Base-by-base conservation (phyloP, 2,888 invertebrate species). In the Drosophila conformis region DNA sequence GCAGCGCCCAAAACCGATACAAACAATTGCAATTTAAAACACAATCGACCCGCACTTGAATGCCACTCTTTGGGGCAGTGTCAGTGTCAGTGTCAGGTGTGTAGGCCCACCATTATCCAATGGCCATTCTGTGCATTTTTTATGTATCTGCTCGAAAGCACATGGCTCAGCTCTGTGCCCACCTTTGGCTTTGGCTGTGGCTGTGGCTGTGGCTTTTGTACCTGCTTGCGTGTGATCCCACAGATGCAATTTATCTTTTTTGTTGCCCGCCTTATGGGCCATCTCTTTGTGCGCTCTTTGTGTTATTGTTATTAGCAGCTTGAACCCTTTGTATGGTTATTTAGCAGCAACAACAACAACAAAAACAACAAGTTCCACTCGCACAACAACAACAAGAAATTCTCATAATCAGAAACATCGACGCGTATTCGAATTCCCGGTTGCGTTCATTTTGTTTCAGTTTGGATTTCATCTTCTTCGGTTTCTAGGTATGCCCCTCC, bases 241-340 rank as follows among this genome's bases (percentile, higher is more conserved):
- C 78, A 80, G 80, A 86, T 78, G 91, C 91, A 91, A 92, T 91
- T 87, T 89, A 90, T 92, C 91, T 91, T 90, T 90, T 92, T 91
- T 92, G 92, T 91, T 82, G 91, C 83, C 87, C 85, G 53, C 86
- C 84, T 91, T 90, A 92, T 91, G 83, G 89, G 71, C 84, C 76
- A 87, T 86, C 72, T 33, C 33, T 33, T 33, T 33, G 33, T 33
- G 76, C 69, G 83, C 81, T 86, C 84, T 86, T 84, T 87, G 83
- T 83, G 73, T 82, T 82, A 77, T 76, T 81, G 89, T 89, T 87
- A 80, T 77, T 72, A 80, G 74, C 73, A 58, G 73, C 68, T 74
- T 66, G 82, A 69, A 64, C 58, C 83, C 78, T 81, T 82, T 87
- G 87, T 83, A 59, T 65, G 65, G 36, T 53, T 58, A 69, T 62